These are phyloP conservation scores for Sylvia atricapilla DNA, from an alignment of 2,113 vertebrate species.

Conservation along the genomic window DNA sequence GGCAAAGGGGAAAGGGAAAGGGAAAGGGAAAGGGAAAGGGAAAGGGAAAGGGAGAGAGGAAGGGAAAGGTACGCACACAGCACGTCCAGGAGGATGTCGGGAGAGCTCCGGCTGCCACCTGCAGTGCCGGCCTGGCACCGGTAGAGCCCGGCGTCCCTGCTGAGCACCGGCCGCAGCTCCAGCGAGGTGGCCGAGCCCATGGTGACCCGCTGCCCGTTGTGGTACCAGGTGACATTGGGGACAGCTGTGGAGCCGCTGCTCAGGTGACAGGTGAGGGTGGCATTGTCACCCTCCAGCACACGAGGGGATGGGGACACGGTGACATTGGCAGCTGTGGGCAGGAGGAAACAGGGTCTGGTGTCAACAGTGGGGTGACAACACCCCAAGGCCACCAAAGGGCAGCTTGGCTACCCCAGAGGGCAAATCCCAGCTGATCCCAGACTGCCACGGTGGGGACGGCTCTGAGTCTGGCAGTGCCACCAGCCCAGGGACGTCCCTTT, in stretches of 20 bases:
- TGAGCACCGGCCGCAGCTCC: neutral
- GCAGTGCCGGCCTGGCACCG: neutral
- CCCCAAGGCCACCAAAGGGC: neutral
- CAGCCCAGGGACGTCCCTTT: neutral
- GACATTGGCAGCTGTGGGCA: neutral
- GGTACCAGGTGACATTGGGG: slow-evolving; percentile 52
- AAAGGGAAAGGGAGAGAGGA: accelerated
- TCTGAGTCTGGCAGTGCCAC: neutral
- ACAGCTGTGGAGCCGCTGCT: neutral
- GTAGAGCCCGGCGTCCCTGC: neutral
- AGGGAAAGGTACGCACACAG: neutral
- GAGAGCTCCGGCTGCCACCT: neutral
- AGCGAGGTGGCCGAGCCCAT: neutral
- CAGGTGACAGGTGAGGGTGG: slow-evolving; percentile 48
- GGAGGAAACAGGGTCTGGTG: neutral
- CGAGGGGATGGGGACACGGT: neutral
- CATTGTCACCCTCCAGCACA: neutral
- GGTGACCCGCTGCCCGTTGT: neutral
- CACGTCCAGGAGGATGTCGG: neutral
- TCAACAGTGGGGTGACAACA: accelerated
- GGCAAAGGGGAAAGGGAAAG: accelerated
- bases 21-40: accelerated
- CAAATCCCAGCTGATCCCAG: neutral
- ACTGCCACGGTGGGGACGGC: neutral
- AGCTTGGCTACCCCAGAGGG: neutral